A percentile compares a stretch with the other conserved stretches of the same genome.
Evolutionary conservation across 37 sponge, comb jelly and placozoan genomes (phyloP).

Genomic region (Aplysina aerophoba): DNA sequence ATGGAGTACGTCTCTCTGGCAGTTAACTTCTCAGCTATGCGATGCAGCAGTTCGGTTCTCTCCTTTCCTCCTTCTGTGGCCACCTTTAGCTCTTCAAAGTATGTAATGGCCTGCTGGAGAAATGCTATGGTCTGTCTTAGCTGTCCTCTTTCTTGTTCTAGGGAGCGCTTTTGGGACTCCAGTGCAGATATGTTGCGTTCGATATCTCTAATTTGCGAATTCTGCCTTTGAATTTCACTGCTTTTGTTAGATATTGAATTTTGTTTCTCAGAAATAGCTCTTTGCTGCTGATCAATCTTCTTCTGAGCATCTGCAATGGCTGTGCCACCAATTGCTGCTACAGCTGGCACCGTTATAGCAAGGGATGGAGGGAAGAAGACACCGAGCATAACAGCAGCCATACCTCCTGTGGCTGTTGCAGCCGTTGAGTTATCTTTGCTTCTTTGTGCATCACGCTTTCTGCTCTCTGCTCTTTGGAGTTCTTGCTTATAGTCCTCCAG

Average conservation of each 20-base stretch:
- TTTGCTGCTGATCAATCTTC: background rate
- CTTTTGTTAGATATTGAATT: background rate
- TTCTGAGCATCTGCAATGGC: background rate
- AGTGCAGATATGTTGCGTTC: background rate
- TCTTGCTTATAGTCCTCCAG: background rate
- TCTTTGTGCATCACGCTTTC: slow-evolving; percentile 5
- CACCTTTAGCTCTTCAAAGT: background rate
- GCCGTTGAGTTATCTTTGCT: background rate
- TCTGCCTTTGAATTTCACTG: background rate
- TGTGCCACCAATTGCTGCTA: slow-evolving; percentile 25
- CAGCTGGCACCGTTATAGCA: background rate
- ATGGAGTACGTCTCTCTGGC: background rate
- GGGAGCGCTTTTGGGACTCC: background rate
- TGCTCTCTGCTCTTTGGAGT: background rate
- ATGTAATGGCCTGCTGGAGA: background rate
- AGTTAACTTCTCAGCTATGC: background rate
- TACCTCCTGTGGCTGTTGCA: background rate
- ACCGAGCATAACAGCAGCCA: background rate
- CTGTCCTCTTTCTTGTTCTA: background rate
- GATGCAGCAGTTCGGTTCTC: background rate
- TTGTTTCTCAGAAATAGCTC: background rate
- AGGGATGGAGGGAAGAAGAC: background rate
- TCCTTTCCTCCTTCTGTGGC: background rate
- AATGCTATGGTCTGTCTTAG: background rate
- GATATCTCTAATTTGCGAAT: background rate